Percentiles rank a stretch among this genome's conserved stretches.
These are phyloP conservation scores for Meriones unguiculatus DNA, from an alignment of 2,113 vertebrate species.

Conservation along the genomic window DNA sequence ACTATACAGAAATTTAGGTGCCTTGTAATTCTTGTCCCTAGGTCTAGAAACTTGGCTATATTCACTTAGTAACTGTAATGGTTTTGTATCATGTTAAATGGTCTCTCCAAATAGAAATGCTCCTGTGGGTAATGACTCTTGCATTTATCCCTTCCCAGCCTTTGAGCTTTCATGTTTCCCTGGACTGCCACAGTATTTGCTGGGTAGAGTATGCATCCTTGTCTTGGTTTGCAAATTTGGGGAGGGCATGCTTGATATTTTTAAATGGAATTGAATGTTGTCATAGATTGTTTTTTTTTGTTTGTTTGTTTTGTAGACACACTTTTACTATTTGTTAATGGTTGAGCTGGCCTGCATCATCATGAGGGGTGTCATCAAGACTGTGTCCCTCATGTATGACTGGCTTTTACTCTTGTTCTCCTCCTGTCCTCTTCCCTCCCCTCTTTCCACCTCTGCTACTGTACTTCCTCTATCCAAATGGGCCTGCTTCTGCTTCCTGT, in stretches of 20 bases:
- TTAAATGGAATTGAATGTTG: not conserved
- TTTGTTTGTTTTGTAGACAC: not conserved
- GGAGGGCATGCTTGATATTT: not conserved
- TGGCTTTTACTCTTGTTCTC: not conserved
- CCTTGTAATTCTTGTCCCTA: not conserved
- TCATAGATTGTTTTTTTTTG: not conserved
- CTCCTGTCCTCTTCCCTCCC: not conserved
- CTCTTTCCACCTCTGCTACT: not conserved
- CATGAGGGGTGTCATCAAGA: not conserved
- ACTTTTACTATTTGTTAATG: not conserved
- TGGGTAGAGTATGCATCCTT: not conserved
- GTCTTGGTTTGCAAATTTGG: not conserved
- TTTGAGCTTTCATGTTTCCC: not conserved
- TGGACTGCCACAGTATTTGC: not conserved
- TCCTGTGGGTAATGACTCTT: not conserved
- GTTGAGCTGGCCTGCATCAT: not conserved
- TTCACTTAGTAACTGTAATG: not conserved
- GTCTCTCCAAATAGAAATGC: not conserved
- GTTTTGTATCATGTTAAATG: not conserved
- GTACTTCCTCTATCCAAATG: not conserved
- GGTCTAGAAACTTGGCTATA: not conserved
- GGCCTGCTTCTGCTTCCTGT: not conserved
- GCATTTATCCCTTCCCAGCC: not conserved
- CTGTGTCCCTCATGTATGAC: not conserved
- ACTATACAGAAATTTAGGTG: not conserved